A percentile compares a stretch with the other conserved stretches of the same genome.
These are phyloP conservation scores for Silurus glanis DNA, from an alignment of 2,113 vertebrate species.

Conservation along the genomic window DNA sequence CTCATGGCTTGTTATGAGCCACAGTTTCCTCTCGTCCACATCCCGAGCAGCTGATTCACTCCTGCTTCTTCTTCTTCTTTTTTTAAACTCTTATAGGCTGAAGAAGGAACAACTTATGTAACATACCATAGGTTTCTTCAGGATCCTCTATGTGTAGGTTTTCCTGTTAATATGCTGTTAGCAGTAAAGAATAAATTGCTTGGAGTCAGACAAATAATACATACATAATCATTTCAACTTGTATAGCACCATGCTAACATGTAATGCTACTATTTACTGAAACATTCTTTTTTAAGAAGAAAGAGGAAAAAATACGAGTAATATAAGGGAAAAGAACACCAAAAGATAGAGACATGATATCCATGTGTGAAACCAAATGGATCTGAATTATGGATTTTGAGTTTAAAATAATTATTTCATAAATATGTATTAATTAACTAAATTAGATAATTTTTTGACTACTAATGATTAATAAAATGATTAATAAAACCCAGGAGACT, in stretches of 20 bases:
- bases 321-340: background rate
- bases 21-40: conserved; percentile 30
- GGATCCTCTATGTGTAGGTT: background rate
- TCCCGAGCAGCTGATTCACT: conserved; percentile 37
- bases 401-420: too few relatives aligned
- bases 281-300: background rate
- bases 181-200: background rate
- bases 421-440: background rate
- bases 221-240: background rate
- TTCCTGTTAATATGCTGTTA: background rate
- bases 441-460: background rate
- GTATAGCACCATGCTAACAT: background rate
- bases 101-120: conserved; percentile 40
- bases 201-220: background rate
- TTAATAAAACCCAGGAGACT: background rate
- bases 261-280: background rate
- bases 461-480: background rate
- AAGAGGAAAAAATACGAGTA: background rate
- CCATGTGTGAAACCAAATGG: too few relatives aligned
- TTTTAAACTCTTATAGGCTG: conserved; percentile 12
- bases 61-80: conserved; percentile 21
- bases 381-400: too few relatives aligned
- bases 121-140: conserved; percentile 17
- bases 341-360: background rate
- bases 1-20: conserved; percentile 47